Conservation (phyloP, 2,113 vertebrate species). For the Neofelis nebulosa region DNA sequence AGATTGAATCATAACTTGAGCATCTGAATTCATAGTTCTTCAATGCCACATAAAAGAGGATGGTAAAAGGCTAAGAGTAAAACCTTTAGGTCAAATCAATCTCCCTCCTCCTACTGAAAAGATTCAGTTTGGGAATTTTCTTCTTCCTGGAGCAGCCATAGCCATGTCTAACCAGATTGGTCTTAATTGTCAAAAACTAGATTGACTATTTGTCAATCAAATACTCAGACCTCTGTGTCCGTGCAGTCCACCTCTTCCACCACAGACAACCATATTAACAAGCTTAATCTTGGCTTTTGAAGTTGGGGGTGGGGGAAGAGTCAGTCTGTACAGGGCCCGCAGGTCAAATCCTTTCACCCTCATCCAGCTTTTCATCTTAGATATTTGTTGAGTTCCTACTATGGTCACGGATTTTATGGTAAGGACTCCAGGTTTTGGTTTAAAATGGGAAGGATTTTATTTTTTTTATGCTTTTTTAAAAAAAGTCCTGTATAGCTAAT, state of each 20-base stretch:
- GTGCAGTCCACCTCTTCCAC: not conserved
- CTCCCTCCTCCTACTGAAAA: slow-evolving; percentile 34
- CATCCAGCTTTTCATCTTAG: not conserved
- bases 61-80: slow-evolving; percentile 20
- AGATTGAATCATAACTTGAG: slow-evolving; percentile 60
- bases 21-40: slow-evolving; percentile 62
- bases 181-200: slow-evolving; percentile 13
- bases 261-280: not conserved
- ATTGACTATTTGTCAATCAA: slow-evolving; percentile 4
- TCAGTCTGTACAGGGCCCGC: not conserved
- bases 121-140: not conserved
- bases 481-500: not conserved
- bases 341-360: not conserved
- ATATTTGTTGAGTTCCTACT: not conserved
- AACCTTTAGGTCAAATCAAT: slow-evolving; percentile 40
- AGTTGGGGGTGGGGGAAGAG: fast-evolving
- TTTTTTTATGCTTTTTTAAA: not conserved
- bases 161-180: not conserved
- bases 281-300: not conserved
- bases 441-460: not conserved
- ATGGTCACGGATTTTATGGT: not conserved
- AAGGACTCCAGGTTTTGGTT: not conserved
- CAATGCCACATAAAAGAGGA: slow-evolving; percentile 35
- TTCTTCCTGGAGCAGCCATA: not conserved
- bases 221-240: not conserved